A percentile compares a stretch with the other conserved stretches of the same genome.
These are phyloP conservation scores for Drosophila cardini DNA, from an alignment of 1,140 invertebrate species.

Conservation along the genomic window DNA sequence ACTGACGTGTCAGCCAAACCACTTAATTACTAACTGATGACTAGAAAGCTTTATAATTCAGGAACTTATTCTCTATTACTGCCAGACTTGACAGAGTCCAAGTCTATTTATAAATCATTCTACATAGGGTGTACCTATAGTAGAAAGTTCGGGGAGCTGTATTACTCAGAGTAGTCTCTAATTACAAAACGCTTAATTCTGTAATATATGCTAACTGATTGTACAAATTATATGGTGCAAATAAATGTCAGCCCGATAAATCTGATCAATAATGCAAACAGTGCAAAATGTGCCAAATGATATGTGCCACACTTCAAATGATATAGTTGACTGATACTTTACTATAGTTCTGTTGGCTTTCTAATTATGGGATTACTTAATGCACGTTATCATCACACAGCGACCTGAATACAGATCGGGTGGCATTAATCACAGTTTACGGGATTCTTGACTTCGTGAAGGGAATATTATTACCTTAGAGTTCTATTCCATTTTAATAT, in stretches of 20 bases:
- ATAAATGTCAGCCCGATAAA: constrained; percentile 43
- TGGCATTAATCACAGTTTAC: no score
- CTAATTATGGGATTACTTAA: constrained; percentile 48
- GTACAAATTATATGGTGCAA: constrained; percentile 63
- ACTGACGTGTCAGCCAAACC: constrained; percentile 66
- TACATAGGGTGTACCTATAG: neutral
- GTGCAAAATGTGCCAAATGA: constrained; percentile 25
- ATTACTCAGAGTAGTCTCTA: constrained; percentile 31
- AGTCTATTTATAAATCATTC: neutral
- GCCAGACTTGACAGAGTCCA: constrained; percentile 31
- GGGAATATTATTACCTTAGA: no score
- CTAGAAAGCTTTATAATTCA: constrained; percentile 64
- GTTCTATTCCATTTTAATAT: no score
- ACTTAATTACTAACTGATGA: constrained; percentile 71
- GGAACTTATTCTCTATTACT: constrained; percentile 55
- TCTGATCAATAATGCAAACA: constrained; percentile 74
- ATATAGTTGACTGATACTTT: constrained; percentile 57
- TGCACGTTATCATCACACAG: constrained; percentile 22
- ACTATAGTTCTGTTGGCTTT: constrained; percentile 28
- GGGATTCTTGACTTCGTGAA: no score
- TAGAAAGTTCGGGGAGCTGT: constrained; percentile 25
- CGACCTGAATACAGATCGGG: constrained; percentile 16
- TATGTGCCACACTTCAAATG: constrained; percentile 20
- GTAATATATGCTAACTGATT: constrained; percentile 46
- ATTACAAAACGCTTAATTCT: constrained; percentile 37